Evolutionary conservation across 2,113 vertebrate species (phyloP).

Genomic region (Pyxicephalus adspersus): DNA sequence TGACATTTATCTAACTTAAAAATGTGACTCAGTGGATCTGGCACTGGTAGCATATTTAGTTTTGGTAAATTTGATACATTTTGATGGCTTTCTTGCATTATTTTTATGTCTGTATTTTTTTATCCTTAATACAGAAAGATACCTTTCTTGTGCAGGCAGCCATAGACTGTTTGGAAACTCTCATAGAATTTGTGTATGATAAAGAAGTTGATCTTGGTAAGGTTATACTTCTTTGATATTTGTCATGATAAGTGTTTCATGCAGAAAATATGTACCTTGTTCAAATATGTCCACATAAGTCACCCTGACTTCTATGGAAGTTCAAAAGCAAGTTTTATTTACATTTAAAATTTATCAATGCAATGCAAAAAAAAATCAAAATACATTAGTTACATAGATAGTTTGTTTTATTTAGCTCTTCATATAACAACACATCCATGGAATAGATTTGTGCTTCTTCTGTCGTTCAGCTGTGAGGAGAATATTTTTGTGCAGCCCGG

Average conservation of each 20-base stretch:
- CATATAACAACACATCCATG: conserved; percentile 84
- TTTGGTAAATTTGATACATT: too few relatives aligned
- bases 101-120: conserved; percentile 7
- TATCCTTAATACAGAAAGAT: conserved; percentile 78
- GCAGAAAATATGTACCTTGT: too few relatives aligned
- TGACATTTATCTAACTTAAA: too few relatives aligned
- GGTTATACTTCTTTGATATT: background rate
- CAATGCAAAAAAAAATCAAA: background rate
- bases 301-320: too few relatives aligned
- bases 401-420: conserved; percentile 67
- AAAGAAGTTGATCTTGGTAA: conserved; percentile 79
- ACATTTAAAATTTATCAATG: too few relatives aligned
- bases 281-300: too few relatives aligned
- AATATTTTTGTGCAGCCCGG: conserved; percentile 80
- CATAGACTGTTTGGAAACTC: conserved; percentile 82
- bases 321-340: too few relatives aligned
- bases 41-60: too few relatives aligned
- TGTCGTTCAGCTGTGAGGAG: conserved; percentile 73
- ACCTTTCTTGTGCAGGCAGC: conserved; percentile 79
- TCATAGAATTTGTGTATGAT: conserved; percentile 81
- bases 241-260: too few relatives aligned
- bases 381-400: background rate
- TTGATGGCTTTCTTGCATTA: background rate
- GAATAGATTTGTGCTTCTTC: conserved; percentile 84
- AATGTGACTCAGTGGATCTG: too few relatives aligned